Base-by-base conservation (phyloP, 2,888 invertebrate genomes). In the Tryphoninae sp. region DNA sequence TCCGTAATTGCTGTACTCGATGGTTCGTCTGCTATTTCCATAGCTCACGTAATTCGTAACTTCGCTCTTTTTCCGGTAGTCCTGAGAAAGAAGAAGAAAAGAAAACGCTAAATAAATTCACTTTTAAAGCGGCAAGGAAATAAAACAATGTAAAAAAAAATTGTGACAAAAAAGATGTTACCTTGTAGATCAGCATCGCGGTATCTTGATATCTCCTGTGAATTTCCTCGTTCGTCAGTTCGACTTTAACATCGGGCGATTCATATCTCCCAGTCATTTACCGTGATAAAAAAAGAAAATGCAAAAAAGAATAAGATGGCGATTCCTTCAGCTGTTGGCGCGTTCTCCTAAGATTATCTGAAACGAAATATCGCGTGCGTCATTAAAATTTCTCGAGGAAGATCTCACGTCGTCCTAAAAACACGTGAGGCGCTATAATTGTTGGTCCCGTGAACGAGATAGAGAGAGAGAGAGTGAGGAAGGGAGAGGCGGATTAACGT, bases 1-100 rank as follows among this genome's bases (percentile, higher is more conserved):
- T 51, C 92, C 92, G 81, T 89, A 89, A 84, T 84, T 92, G 77
- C 89, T 90, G 82, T 92, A 92, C 69, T 90, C 89, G 78, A 87
- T 88, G 9, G 89, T 90, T 78, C 91, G 87, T 49, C 92, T 89
- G 82, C 91, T 91, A 33, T 80, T 85, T 7, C 92, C 92, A 78
- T 90, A 90, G 77, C 87, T 90, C 58, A 92, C 77, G 80, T 90
- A 92, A 71, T 86, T 90, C 2, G 84, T 82, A 2, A 82, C 74
- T 68, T 89, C 87, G 7, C 79, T 83, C 33, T 85, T 83, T 11
- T 74, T 86, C 81, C 89, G 87, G 45, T 89, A 88, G 26, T 92
- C 91, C 92, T 92, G 82, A 55, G 84, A 86, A 55, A 58, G 72
- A 78, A 71, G 64, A 45, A 51, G 1, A 51, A 51, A 4, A 2